These are phyloP conservation scores for Lepidurus couesii DNA, from an alignment of 1,140 invertebrate species.

Conservation along the genomic window DNA sequence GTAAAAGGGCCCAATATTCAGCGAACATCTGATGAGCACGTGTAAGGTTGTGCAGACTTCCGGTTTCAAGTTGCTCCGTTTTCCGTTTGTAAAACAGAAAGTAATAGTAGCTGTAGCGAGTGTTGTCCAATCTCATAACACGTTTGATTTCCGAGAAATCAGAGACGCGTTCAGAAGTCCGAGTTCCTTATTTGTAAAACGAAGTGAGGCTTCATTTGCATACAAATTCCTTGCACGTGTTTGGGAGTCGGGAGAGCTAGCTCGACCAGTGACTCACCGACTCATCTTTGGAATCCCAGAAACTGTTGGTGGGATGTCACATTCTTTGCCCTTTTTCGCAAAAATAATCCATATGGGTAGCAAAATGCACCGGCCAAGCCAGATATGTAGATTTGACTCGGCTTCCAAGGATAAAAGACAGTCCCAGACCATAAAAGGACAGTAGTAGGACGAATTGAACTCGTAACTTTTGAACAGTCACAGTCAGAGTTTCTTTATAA, in stretches of 20 bases:
- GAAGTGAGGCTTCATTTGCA: not conserved
- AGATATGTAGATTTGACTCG: too few relatives aligned
- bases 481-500: not conserved
- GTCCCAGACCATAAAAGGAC: not conserved
- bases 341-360: not conserved
- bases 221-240: conserved; percentile 10
- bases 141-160: not conserved
- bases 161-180: not conserved
- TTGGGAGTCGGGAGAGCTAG: not conserved
- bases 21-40: conserved; percentile 6
- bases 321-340: not conserved
- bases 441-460: not conserved
- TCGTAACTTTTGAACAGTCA: conserved; percentile 6
- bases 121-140: not conserved
- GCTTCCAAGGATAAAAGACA: too few relatives aligned
- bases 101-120: too few relatives aligned
- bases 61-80: not conserved
- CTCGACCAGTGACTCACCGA: not conserved
- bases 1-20: not conserved
- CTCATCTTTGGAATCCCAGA: conserved; percentile 9
- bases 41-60: not conserved
- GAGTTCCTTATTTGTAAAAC: not conserved
- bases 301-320: not conserved
- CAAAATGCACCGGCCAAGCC: too few relatives aligned
- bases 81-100: not conserved